Base-by-base conservation (phyloP, 2,888 invertebrate species). In the Cordylochernes scorpioides region DNA sequence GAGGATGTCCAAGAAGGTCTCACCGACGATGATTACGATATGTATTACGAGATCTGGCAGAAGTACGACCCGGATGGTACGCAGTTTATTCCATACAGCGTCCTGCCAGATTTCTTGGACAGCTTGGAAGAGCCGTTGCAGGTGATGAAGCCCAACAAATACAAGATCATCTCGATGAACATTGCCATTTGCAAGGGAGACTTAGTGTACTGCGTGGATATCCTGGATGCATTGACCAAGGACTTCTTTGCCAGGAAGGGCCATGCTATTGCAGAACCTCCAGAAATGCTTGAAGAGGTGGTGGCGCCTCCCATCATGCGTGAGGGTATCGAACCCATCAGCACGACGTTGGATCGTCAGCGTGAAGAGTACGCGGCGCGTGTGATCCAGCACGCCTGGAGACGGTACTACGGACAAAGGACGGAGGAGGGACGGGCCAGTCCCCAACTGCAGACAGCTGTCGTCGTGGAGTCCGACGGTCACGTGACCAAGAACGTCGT, bases 11-110 rank as follows among this genome's bases (percentile, higher is more conserved):
- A 58, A 42, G 54, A 57, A 41, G 58, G 49, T 19, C 65, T 91
- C 40, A 91, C 91, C 33, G 88, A 88, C 54, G 91, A 94, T 59
- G 94, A 94, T 58, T 91, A 91, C 60, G 91, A 94, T 39, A 88
- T 91, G 86, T 94, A 88, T 61, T 94, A 94, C 57, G 91, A 91
- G 61, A 86, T 88, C 48, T 94, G 94, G 94, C 91, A 91, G 58
- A 75, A 84, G 54, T 94, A 82, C 57, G 94, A 94, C 59, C 88
- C 88, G 10, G 78, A 88, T 51, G 91, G 91, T 38, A 84, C 88
- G 13, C 84, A 91, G 57, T 94, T 86, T 59, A 88, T 94, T 49
- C 68, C 74, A 41, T 80, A 88, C 60, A 77, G 82, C 51, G 74
- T 78, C 54, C 61, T 94, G 43, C 78, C 82, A 13, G 86, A 88